phyloP scores from a whole-genome alignment of 1,140 invertebrate genomes.

The Zaprionus camerounensis region DNA sequence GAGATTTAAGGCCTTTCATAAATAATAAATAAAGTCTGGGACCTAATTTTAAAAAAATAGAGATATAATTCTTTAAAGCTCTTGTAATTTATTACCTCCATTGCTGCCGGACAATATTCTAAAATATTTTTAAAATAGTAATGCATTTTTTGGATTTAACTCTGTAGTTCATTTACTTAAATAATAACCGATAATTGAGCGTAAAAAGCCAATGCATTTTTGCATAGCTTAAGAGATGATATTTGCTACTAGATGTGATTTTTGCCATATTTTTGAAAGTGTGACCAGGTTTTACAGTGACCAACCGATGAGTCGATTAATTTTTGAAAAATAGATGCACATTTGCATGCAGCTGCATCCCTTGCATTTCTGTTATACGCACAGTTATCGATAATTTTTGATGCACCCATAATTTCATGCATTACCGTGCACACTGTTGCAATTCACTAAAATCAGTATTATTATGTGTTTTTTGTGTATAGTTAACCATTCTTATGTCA shows the following conservation, averaged over 20 bases:
- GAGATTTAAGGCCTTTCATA: too few species aligned
- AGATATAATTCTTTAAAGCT: too few species aligned
- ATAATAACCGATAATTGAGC: neutral
- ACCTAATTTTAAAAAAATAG: too few species aligned
- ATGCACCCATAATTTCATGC: conserved; percentile 40
- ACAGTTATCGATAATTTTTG: conserved; percentile 35
- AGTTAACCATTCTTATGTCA: neutral
- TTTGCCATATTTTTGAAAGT: neutral
- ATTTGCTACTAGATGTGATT: too few species aligned
- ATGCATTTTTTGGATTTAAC: too few species aligned
- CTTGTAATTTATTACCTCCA: too few species aligned
- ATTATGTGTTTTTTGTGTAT: neutral
- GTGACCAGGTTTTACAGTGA: neutral
- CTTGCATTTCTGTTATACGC: conserved; percentile 28
- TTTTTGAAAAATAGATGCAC: neutral
- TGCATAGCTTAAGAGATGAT: too few species aligned
- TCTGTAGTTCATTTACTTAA: too few species aligned
- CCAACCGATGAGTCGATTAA: neutral
- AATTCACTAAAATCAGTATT: conserved; percentile 17
- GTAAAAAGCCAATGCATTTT: too few species aligned
- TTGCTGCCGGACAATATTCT: too few species aligned
- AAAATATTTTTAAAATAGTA: too few species aligned
- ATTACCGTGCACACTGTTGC: conserved; percentile 57
- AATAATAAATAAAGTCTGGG: too few species aligned
- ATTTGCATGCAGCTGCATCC: conserved; percentile 15